Percentiles rank a stretch among this genome's conserved stretches.
Conservation (phyloP, 1,140 invertebrate genomes). For the Prorops nasuta region DNA sequence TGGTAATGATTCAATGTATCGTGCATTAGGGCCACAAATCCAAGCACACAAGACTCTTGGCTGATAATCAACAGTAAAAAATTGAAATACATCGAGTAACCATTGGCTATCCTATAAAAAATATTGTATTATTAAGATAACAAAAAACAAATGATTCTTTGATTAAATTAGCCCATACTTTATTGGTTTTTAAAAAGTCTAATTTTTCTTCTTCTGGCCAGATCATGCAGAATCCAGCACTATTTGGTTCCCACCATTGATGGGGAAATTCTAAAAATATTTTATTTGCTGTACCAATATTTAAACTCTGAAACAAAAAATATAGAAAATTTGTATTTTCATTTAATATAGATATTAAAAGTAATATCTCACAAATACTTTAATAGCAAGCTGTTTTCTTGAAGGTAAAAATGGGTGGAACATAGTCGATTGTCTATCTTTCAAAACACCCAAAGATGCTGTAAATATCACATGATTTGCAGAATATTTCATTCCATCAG, state of each 20-base stretch:
- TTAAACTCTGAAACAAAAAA: constrained; percentile 48
- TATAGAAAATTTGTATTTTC: constrained; percentile 6
- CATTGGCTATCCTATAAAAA: constrained; percentile 54
- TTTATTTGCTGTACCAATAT: constrained; percentile 65
- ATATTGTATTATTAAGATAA: constrained; percentile 2
- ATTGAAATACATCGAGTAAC: constrained; percentile 65
- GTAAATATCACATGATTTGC: constrained; percentile 54
- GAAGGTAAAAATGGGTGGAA: constrained; percentile 47
- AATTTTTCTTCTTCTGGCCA: constrained; percentile 58
- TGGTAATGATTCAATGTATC: constrained; percentile 59
- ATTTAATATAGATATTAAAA: neutral
- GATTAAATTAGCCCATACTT: constrained; percentile 30
- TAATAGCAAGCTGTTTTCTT: constrained; percentile 35
- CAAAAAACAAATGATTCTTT: neutral
- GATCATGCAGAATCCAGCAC: constrained; percentile 53
- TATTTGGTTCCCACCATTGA: constrained; percentile 62
- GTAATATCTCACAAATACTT: constrained; percentile 18
- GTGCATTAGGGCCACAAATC: constrained; percentile 60
- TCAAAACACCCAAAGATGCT: constrained; percentile 55
- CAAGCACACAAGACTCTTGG: constrained; percentile 68
- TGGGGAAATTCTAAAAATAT: constrained; percentile 70
- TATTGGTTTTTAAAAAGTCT: constrained; percentile 25
- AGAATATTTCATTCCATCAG: constrained; percentile 37
- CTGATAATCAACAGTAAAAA: constrained; percentile 66
- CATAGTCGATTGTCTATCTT: constrained; percentile 40